Conservation (phyloP, 2,888 invertebrate species). For the Synanthedon vespiformis region DNA sequence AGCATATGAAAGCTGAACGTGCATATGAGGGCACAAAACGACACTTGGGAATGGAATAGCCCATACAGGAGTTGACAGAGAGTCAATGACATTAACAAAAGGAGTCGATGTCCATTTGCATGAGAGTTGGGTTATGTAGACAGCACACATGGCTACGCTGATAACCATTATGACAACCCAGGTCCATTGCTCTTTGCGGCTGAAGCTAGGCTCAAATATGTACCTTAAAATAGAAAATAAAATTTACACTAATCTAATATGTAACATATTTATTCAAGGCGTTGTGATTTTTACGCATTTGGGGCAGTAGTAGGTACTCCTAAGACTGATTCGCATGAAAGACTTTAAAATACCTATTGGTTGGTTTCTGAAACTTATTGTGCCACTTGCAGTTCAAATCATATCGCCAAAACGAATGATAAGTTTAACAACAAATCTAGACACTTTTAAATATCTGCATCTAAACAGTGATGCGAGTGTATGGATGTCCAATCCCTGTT, state of each 20-base stretch:
- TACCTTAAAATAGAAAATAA: slow-evolving; percentile 26
- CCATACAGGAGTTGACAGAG: slow-evolving; percentile 56
- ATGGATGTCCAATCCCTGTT: too few species aligned
- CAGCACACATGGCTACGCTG: slow-evolving; percentile 47
- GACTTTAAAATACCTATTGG: too few species aligned
- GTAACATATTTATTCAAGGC: not conserved
- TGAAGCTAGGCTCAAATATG: slow-evolving; percentile 55
- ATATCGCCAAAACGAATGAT: too few species aligned
- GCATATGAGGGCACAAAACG: slow-evolving; percentile 54
- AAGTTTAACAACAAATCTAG: too few species aligned
- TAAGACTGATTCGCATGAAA: too few species aligned
- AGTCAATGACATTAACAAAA: slow-evolving; percentile 61
- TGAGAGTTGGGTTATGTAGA: slow-evolving; percentile 48
- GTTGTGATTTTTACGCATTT: too few species aligned
- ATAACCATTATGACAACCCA: slow-evolving; percentile 52
- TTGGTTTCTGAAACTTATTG: too few species aligned
- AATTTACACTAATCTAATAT: not conserved
- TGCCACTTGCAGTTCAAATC: too few species aligned
- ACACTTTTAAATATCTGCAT: too few species aligned
- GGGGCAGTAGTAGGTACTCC: too few species aligned
- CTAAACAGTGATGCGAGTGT: too few species aligned
- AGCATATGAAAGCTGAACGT: slow-evolving; percentile 41
- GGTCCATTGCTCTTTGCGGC: slow-evolving; percentile 37
- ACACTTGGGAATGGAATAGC: slow-evolving; percentile 61
- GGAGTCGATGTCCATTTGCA: slow-evolving; percentile 54